These are phyloP conservation scores for Branchipolynoe longqiensis DNA, from an alignment of 2,888 invertebrate genomes.

Conservation along the genomic window DNA sequence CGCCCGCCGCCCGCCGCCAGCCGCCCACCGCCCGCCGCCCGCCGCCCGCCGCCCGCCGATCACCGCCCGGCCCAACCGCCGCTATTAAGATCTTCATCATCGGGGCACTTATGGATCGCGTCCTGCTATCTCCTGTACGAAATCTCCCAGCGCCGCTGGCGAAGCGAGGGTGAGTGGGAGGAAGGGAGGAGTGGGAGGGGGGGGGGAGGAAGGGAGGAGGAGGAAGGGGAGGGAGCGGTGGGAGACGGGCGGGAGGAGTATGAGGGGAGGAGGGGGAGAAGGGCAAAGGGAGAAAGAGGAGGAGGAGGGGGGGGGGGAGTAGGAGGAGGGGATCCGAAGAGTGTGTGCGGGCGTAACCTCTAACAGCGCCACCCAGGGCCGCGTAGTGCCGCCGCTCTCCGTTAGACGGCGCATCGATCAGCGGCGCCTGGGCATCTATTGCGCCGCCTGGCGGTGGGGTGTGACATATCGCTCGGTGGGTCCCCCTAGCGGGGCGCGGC, in stretches of 20 bases:
- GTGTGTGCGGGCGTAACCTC: slow-evolving; percentile 17
- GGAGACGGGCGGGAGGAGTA: not conserved
- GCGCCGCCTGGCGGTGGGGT: slow-evolving; percentile 4
- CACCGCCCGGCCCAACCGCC: not conserved
- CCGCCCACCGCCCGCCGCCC: not conserved
- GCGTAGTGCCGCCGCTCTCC: not conserved
- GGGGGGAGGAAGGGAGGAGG: too few relatives aligned
- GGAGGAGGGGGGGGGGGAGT: not conserved
- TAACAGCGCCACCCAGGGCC: not conserved
- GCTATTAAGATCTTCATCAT: slow-evolving; percentile 47
- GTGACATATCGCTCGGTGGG: slow-evolving; percentile 20
- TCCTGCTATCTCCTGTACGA: slow-evolving; percentile 4
- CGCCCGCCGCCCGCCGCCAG: too few relatives aligned
- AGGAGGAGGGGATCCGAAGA: not conserved
- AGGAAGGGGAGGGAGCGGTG: not conserved
- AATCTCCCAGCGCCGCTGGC: not conserved
- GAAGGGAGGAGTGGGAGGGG: not conserved
- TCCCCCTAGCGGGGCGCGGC: slow-evolving; percentile 12
- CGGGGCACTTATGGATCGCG: slow-evolving; percentile 41
- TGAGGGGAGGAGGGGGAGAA: too few relatives aligned
- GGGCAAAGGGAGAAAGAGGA: not conserved
- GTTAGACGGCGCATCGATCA: slow-evolving; percentile 14
- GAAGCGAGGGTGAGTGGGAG: too few relatives aligned
- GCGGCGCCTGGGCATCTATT: slow-evolving; percentile 14
- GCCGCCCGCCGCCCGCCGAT: not conserved